Evolutionary conservation across 2,113 vertebrate genomes (phyloP), one percentile per base, ranked within the genome.

Genomic region (Enhydra lutris): DNA sequence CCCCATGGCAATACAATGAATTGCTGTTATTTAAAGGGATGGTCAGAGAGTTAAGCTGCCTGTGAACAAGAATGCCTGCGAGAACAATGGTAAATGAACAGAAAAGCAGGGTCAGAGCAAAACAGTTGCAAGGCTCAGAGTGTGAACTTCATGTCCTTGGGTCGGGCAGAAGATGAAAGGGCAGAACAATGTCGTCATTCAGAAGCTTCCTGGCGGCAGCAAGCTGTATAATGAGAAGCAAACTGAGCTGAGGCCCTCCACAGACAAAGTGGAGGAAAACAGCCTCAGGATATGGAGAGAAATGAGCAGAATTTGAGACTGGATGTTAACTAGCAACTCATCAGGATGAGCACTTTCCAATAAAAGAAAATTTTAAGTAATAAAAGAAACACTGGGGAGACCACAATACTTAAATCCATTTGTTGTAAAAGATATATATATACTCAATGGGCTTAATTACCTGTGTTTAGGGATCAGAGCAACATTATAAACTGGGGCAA

Each of bases 21-120:
- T 67, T 79, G 36, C 36, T 94, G 5, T 89, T 89, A 74, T 92
- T 83, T 92, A 82, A 76, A 96, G 89, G 84, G 76, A 42, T 69
- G 91, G 91, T 36, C 94, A 67, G 63, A 71, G 65, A 89, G 45
- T 45, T 57, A 65, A 95, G 74, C 78, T 67, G 36, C 7, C 65
- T 14, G 10, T 34, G 73, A 91, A 67, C 78, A 91, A 84, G 74
- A 39, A 45, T 67, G 81, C 83, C 63, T 92, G 24, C 1, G 23
- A 78, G 59, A 59, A 85, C 74, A 94, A 69, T 42, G 47, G 94
- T 61, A 85, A 94, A 87, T 74, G 86, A 89, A 73, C 0, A 5
- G 78, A 82, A 84, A 94, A 83, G 89, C 84, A 59, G 94, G 13
- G 57, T 39, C 65, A 59, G 29, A 65, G 6, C 9, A 39, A 65